Evolutionary conservation across 2,797 vertebrate genomes (phyloP).

Genomic region (Aldrovandia affinis): DNA sequence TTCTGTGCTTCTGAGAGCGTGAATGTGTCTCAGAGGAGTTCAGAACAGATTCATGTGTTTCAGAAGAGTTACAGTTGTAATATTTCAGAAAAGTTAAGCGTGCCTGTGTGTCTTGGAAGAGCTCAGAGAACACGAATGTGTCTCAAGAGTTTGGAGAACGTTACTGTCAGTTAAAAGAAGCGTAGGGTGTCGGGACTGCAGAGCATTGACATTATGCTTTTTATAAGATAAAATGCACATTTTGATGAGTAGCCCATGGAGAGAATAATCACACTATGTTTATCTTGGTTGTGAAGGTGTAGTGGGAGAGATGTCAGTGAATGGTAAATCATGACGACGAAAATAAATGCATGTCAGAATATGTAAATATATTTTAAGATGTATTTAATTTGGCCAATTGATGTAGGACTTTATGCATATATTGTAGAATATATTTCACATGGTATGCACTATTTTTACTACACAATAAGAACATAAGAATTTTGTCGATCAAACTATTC

Average conservation of each 20-base stretch:
- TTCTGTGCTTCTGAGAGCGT: not conserved
- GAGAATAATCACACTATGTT: not conserved
- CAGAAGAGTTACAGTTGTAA: conserved; percentile 6
- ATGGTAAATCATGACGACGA: too few relatives aligned
- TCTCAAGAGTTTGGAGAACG: not conserved
- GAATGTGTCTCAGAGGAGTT: not conserved
- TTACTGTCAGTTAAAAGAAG: not conserved
- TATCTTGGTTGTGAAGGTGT: not conserved
- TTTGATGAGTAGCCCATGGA: too few relatives aligned
- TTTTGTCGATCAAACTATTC: too few relatives aligned
- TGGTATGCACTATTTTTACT: too few relatives aligned
- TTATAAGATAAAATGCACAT: not conserved
- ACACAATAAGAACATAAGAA: not conserved
- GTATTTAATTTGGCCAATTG: too few relatives aligned
- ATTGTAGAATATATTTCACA: too few relatives aligned
- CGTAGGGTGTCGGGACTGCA: not conserved
- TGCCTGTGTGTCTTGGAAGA: not conserved
- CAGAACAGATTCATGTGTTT: not conserved
- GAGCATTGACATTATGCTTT: not conserved
- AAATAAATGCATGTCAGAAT: too few relatives aligned
- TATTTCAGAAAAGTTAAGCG: too few relatives aligned
- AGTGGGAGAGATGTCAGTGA: not conserved
- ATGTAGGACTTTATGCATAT: too few relatives aligned
- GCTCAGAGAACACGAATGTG: not conserved
- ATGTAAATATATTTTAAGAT: too few relatives aligned